Conservation (phyloP, 2,797 vertebrate genomes). For the Capromys pilorides region DNA sequence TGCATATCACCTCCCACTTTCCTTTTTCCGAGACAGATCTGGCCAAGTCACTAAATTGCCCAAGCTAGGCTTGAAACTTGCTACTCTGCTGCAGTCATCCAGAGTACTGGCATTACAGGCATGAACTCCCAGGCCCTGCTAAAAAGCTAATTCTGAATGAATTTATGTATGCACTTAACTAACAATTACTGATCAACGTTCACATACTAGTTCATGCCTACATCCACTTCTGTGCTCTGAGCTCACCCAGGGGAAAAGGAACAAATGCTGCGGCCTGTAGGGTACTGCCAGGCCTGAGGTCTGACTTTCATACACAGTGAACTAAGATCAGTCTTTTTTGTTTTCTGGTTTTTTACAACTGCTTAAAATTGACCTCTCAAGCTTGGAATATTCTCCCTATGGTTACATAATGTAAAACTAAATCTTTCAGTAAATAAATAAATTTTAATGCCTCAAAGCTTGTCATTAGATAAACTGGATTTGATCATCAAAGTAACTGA, state of each 20-base stretch:
- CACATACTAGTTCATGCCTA: background rate
- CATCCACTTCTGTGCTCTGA: background rate
- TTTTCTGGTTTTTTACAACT: background rate
- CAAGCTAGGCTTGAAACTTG: background rate
- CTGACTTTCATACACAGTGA: background rate
- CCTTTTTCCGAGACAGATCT: background rate
- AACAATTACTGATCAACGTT: background rate
- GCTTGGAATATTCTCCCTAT: background rate
- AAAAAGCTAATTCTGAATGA: background rate
- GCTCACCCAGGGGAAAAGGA: background rate
- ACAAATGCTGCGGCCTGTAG: background rate
- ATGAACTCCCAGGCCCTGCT: background rate
- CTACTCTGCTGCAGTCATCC: too few relatives aligned
- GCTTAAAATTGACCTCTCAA: constrained; percentile 31
- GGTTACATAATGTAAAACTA: background rate
- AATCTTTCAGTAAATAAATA: constrained; percentile 32
- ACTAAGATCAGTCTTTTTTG: background rate
- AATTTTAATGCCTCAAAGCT: background rate
- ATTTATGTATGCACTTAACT: background rate
- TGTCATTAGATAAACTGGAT: background rate
- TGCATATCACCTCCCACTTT: background rate
- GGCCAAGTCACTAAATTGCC: background rate
- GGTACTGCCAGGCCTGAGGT: background rate
- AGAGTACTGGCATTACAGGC: background rate
- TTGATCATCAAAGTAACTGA: background rate